Conservation (phyloP, 2,888 invertebrate genomes). For the Meliscaeva auricollis region DNA sequence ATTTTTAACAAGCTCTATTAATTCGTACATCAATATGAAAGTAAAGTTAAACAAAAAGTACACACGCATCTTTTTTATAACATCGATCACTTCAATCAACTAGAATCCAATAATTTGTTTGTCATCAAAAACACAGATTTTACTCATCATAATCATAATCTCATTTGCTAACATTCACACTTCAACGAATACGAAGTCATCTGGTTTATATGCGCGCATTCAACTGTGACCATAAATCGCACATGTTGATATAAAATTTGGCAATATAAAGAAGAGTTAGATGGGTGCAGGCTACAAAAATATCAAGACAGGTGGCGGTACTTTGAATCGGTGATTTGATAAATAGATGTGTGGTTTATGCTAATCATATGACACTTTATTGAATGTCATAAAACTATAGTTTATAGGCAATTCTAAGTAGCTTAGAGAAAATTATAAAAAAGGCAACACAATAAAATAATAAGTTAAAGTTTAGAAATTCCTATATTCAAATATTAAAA, state of each 20-base stretch:
- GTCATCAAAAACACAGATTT: no score
- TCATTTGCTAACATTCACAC: slow-evolving; percentile 60
- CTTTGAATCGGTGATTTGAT: slow-evolving; percentile 57
- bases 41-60: no score
- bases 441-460: neutral
- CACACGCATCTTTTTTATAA: no score
- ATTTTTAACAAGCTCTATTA: no score
- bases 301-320: slow-evolving; percentile 60
- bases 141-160: neutral
- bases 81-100: no score
- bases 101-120: no score
- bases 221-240: slow-evolving; percentile 68
- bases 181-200: slow-evolving; percentile 53
- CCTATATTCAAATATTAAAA: neutral
- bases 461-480: neutral
- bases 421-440: no score
- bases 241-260: slow-evolving; percentile 49
- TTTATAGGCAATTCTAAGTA: neutral
- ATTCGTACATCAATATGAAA: no score
- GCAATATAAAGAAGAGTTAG: slow-evolving; percentile 4
- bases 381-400: neutral
- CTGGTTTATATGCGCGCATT: slow-evolving; percentile 49
- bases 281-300: neutral
- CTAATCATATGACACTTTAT: slow-evolving; percentile 46
- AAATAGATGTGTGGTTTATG: slow-evolving; percentile 38